phyloP scores from a whole-genome alignment of 2,888 invertebrate species.

The Heliconius charithonia region DNA sequence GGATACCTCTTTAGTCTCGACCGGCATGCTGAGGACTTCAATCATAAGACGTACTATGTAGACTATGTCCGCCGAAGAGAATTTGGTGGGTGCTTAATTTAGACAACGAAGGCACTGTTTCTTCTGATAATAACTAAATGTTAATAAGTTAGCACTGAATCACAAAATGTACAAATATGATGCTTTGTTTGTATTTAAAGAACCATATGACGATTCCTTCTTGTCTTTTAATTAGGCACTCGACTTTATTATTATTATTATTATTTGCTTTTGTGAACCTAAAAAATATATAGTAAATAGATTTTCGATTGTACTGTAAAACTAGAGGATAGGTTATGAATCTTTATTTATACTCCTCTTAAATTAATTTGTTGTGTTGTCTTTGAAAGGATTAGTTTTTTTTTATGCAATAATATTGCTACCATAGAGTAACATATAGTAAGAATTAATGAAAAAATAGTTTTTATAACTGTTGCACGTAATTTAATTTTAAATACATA shows the following conservation, averaged over 20 bases:
- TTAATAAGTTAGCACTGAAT: constrained; percentile 30
- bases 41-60: constrained; percentile 80
- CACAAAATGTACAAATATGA: constrained; percentile 35
- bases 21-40: constrained; percentile 78
- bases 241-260: constrained; percentile 58
- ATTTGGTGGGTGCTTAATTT: constrained; percentile 83
- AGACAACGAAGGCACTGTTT: constrained; percentile 70
- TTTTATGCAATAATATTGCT: constrained; percentile 27
- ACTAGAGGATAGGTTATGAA: constrained; percentile 32
- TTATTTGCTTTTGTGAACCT: constrained; percentile 50
- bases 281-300: constrained; percentile 30
- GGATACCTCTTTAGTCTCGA: constrained; percentile 76
- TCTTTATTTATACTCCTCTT: constrained; percentile 29
- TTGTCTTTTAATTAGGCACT: constrained; percentile 78
- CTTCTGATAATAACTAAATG: constrained; percentile 29
- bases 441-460: background rate
- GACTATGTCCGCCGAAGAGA: constrained; percentile 81
- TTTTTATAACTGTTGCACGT: constrained; percentile 43
- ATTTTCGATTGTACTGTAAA: constrained; percentile 25
- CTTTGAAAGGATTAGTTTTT: constrained; percentile 30
- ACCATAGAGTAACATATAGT: constrained; percentile 22
- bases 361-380: constrained; percentile 33
- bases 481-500: constrained; percentile 27
- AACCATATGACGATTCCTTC: constrained; percentile 71
- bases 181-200: constrained; percentile 57